Evolutionary conservation across 2,888 invertebrate species (phyloP), one percentile per base, ranked within the genome.

Genomic region (Conistra vaccinii): DNA sequence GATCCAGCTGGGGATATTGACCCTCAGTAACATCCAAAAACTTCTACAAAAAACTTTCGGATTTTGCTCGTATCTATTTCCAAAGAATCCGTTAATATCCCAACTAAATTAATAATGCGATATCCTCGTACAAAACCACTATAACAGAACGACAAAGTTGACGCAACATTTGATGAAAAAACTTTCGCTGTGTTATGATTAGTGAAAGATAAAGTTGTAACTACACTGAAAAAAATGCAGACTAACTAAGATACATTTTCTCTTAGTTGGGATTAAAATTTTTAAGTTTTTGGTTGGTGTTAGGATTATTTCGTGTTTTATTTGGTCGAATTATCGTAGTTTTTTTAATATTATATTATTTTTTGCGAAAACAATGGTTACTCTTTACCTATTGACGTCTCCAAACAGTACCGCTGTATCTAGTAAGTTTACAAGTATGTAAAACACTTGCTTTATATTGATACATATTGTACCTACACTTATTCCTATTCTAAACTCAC

Each of bases 91-190:
- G 17, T 42, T 35, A 20, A 58, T 32, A 83, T 14, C 20, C 0
- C 42, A 69, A 73, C 51, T 45, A 14, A 69, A 73, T 51, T 48
- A 57, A 80, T 45, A 61, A 57, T 39, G 61, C 53, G 17, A 76
- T 23, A 6, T 71, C 3, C 26, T 32, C 55, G 60, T 66, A 84
- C 29, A 48, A 62, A 68, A 69, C 58, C 58, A 35, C 35, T 61
- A 39, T 75, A 29, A 72, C 60, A 10, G 12, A 71, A 65, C 51
- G 39, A 61, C 68, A 61, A 78, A 82, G 66, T 84, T 74, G 17
- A 69, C 58, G 60, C 48, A 85, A 83, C 81, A 89, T 86, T 85
- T 86, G 84, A 90, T 90, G 89, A 90, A 90, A 90, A 90, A 90
- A 90, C 76, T 89, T 90, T 65, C 20, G n/a, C 61, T 39, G 39